Evolutionary conservation across 2,113 vertebrate genomes (phyloP).

Genomic region (Zosterops japonicus): DNA sequence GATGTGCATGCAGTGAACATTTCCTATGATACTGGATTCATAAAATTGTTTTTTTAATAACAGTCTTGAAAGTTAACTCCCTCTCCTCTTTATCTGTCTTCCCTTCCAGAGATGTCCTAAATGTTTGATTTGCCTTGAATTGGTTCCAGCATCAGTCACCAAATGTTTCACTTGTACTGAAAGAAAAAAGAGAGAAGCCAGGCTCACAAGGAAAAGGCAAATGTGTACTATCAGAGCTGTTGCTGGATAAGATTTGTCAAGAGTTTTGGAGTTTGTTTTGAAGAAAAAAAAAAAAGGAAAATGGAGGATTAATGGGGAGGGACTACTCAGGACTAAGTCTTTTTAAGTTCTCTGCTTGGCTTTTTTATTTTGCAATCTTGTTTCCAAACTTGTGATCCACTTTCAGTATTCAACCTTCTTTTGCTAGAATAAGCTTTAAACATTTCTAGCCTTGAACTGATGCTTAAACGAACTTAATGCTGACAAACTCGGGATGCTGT

Average conservation of each 20-base stretch:
- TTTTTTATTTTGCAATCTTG: not conserved
- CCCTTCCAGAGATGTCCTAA: not conserved
- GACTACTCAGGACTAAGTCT: not conserved
- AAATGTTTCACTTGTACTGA: not conserved
- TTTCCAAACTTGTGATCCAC: not conserved
- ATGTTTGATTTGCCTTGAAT: not conserved
- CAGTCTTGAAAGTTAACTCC: not conserved
- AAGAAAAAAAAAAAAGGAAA: not conserved
- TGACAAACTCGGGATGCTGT: not conserved
- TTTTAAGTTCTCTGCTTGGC: not conserved
- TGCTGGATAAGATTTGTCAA: not conserved
- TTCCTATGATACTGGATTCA: conserved; percentile 11
- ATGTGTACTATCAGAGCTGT: not conserved
- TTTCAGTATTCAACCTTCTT: not conserved
- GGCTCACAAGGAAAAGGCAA: not conserved
- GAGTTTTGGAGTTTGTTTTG: not conserved
- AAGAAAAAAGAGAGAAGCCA: not conserved
- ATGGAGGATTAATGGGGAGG: not conserved
- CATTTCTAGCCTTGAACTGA: not conserved
- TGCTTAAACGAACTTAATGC: not conserved
- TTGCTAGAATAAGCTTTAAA: not conserved
- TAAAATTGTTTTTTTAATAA: not conserved
- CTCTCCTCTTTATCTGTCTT: not conserved
- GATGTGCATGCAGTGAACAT: conserved; percentile 35
- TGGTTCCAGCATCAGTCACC: not conserved